Base-by-base conservation (phyloP, 2,888 invertebrate genomes). In the Muschampia plurimacula region DNA sequence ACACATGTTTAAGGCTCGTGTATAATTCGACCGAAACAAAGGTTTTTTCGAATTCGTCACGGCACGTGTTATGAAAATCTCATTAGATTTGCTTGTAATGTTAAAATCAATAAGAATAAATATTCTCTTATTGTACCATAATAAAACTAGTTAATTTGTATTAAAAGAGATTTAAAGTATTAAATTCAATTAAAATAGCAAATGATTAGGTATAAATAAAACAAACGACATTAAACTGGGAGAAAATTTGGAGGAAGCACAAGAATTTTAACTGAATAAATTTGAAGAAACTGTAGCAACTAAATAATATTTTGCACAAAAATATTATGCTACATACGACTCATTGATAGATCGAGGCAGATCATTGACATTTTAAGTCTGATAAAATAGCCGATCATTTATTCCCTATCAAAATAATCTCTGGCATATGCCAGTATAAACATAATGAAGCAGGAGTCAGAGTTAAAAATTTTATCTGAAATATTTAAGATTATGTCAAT, bases 21-120 rank as follows among this genome's bases (percentile, higher is more conserved):
- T 63, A 63, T 39, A 55, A 5, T 55, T 69, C 69, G 52, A 64
- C 63, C 63, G 63, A 69, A 69, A 69, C 63, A 64, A 69, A 63
- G 22, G 55, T 63, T 62, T 69, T 69, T 44, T 52, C 22, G 5
- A 8, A 69, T 69, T 69, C 41, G 69, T 63, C 69, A 69, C 28
- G 55, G 63, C 41, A 22, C 49, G n/a, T n/a, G 63, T n/a, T 39
- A 28, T 49, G 32, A 12, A 65, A 22, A n/a, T 22, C 64, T 10
- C 8, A 65, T 65, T 49, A 49, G 46, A 49, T 49, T 49, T 28
- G 49, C 7, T 32, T 49, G 32, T 49, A 6, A 5, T 46, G 13
- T 46, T 13, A 12, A 46, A 46, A 36, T 36, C 6, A 36, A 46
- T 2, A 46, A 0, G 1, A 46, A 46, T 13, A 46, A 4, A 12